Base-by-base conservation (phyloP, 2,797 vertebrate genomes). In the Sebastes diaconus region DNA sequence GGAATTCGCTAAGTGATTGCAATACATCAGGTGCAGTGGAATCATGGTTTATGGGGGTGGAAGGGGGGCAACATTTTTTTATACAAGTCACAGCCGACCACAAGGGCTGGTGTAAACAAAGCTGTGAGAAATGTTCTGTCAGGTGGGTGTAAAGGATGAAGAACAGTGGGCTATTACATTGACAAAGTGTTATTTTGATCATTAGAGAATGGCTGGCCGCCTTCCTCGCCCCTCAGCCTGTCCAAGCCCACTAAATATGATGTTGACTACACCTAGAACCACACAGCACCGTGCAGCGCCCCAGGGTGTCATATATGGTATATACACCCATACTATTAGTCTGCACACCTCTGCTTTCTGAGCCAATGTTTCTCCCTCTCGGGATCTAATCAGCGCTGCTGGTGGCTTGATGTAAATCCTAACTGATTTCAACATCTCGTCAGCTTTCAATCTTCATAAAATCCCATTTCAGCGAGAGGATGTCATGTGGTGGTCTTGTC, bases 151-250 rank as follows among this genome's bases (percentile, higher is more conserved):
- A 83, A 89, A 78, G 87, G 75, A 85, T 88, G 85, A 89, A 77
- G 82, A 93, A 84, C 86, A 83, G 82, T 13, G 54, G 77, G 87
- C 88, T 81, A 90, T 94, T 93, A 91, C 81, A 57, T 63, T 94
- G 93, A 93, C 88, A 90, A 87, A 93, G 90, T 88, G 90, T 72
- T 88, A 85, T 87, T 92, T 92, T 91, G 87, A 94, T 93, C 90
- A 89, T 89, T 78, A 80, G 69, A 87, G 79, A 92, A 88, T 52
- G 74, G 85, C 85, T 87, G 79, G 63, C 69, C 71, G 61, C 71
- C 64, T 67, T 78, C 55, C 74, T 77, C 25, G 32, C 70, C 87
- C 76, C 79, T 50, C 79, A 75, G 88, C 83, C 89, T 88, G 86
- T 85, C 84, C 82, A 79, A 60, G 80, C 75, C 75, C 90, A 86